Base-by-base conservation (phyloP, 1,140 invertebrate species). In the Atta colombica region DNA sequence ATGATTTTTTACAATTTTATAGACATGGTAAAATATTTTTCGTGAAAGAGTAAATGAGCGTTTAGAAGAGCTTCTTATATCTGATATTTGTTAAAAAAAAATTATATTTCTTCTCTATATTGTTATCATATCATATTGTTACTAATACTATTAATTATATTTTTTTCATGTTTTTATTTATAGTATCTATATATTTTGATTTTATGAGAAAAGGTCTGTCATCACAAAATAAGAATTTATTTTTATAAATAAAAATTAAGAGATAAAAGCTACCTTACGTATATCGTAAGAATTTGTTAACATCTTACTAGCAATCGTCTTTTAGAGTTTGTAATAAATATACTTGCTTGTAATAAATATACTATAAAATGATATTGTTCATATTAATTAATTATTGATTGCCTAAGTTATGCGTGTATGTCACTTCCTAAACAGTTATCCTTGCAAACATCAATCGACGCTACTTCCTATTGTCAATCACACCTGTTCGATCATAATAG, bases 401-500 rank as follows among this genome's bases (percentile, higher is more conserved):
- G 21, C 12, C 12, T 58, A 58, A 58, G 28, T 28, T 16, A 63
- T 12, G 45, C 18, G 16, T 14, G 14, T 39, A 21, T 51, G 14
- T 21, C 58, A 60, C n/a, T 12, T 49, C 39, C 55, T 63, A 45
- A 45, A 65, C 21, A 49, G 4, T 25, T n/a, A 16, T 16, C 18
- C 60, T 65, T 61, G 58, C 25, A 68, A 68, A 68, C 65, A 68
- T 60, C 25, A 45, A 77, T 31, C 18, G 55, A 25, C 55, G 28
- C 72, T 31, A 68, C 35, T 58, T 55, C 4, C 28, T 60, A 5
- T 49, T 31, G 18, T 63, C n/a, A 74, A 74, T 82, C 39, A 69
- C 35, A 72, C 21, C 16, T 82, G 68, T 55, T 61, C 18, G 68
- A 84, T 10, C 31, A 16, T 75, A 74, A 51, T 84, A 49, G 49